Evolutionary conservation across 2,888 invertebrate species (phyloP), one percentile per base, ranked within the genome.

Genomic region (Philaethria dido): DNA sequence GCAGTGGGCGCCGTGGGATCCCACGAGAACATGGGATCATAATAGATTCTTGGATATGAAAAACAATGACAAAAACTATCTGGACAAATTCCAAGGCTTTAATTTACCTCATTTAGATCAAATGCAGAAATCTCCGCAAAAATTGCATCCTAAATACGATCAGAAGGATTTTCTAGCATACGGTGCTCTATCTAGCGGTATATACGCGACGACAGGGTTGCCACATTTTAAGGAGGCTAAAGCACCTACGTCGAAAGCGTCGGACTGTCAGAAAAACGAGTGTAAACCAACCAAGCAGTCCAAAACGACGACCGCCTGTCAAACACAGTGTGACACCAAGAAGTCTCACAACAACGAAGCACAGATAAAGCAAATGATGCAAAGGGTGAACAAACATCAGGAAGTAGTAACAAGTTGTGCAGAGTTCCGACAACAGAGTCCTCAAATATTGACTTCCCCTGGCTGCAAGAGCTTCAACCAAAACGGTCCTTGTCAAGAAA

Each of bases 1-100:
- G 74, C 94, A 94, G 75, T 95, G 95, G 93, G 94, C 95, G 29
- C 89, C 91, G 1, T 94, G 94, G 94, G 94, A 94, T 72, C 88
- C 89, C 20, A 79, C 91, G 9, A 80, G 87, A 68, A 84, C 93
- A 0, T 94, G 94, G 94, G 93, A 94, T 62, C 92, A 89, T 69
- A 92, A 89, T 70, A 81, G 93, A 66, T 89, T 91, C 68, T 78
- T 93, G 25, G 93, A 93, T 66, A 88, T 92, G 85, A 93, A 92
- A 72, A 91, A 85, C 75, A 83, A 84, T 52, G 92, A 93, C 48
- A 94, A 94, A 73, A 93, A 89, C 68, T 94, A 94, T 76, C 85
- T 95, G 80, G 95, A 95, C 74, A 93, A 93, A 72, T 93, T 94
- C 65, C 88, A 92, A 71, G 88, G 94, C 0, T 94, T 94, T 74